phyloP scores from a whole-genome alignment of 1,140 invertebrate genomes.

The Mesaphorura yosii region DNA sequence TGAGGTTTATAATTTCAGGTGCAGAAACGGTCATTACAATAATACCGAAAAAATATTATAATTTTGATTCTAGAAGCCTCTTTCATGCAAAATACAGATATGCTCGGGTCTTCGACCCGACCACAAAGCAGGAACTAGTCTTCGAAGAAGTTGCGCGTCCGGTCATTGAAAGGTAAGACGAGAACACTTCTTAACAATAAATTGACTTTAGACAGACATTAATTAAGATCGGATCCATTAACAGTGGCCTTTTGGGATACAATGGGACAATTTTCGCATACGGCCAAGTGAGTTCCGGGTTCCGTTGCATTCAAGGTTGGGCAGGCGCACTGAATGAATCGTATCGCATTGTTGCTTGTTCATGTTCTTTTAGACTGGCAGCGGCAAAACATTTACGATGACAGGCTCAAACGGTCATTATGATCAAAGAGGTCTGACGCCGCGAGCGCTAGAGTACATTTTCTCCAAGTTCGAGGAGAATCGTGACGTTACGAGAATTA shows the following conservation, averaged over 20 bases:
- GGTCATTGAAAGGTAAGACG: conserved; percentile 39
- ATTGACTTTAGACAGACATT: conserved; percentile 15
- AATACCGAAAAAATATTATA: not conserved
- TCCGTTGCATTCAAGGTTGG: not conserved
- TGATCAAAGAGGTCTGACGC: conserved; percentile 48
- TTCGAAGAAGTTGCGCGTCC: conserved; percentile 41
- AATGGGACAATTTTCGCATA: conserved; percentile 81
- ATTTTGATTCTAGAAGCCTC: not conserved
- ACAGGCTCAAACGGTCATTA: conserved; percentile 43
- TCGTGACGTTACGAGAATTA: conserved; percentile 6
- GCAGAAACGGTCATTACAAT: conserved; percentile 9
- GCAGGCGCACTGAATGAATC: too few relatives aligned
- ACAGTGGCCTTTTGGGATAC: conserved; percentile 56
- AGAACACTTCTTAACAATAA: conserved; percentile 5
- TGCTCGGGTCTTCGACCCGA: conserved; percentile 38
- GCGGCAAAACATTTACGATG: conserved; percentile 58
- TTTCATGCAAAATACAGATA: conserved; percentile 35
- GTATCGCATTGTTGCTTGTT: too few relatives aligned
- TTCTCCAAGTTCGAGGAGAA: conserved; percentile 45
- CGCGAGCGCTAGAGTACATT: conserved; percentile 44
- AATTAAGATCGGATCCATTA: not conserved
- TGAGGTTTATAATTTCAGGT: conserved; percentile 16
- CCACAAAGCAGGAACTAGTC: conserved; percentile 35
- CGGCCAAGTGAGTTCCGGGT: conserved; percentile 44
- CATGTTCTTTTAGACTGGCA: conserved; percentile 41